These are phyloP conservation scores for Limnodromus scolopaceus DNA, from an alignment of 2,797 vertebrate species.

Conservation along the genomic window DNA sequence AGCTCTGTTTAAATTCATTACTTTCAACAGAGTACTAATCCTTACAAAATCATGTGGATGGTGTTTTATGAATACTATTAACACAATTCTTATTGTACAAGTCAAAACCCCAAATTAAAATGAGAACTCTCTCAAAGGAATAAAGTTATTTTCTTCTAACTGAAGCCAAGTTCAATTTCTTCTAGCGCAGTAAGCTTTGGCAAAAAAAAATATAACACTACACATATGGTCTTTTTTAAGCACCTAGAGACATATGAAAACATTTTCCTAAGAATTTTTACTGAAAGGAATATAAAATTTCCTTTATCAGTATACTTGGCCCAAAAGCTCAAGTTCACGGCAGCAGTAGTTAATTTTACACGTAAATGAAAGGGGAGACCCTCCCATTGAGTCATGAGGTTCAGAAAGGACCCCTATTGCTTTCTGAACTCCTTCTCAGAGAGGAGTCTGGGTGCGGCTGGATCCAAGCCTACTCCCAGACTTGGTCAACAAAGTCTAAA, in stretches of 20 bases:
- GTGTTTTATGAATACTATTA: neutral
- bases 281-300: neutral
- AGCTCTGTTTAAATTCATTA: neutral
- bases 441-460: neutral
- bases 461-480: neutral
- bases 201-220: neutral
- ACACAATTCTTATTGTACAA: neutral
- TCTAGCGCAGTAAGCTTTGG: neutral
- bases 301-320: neutral
- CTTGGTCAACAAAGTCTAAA: neutral
- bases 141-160: neutral
- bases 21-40: neutral
- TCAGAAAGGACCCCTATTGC: neutral
- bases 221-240: neutral
- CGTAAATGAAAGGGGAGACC: neutral
- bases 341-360: neutral
- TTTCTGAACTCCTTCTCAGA: neutral
- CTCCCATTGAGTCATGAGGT: no score
- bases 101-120: neutral
- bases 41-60: neutral
- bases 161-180: neutral
- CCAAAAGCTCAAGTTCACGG: neutral
- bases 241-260: neutral
- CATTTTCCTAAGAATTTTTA: neutral
- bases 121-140: neutral